A percentile compares a stretch with the other conserved stretches of the same genome.
phyloP scores from a whole-genome alignment of 2,797 vertebrate species.

The Iguana delicatissima region DNA sequence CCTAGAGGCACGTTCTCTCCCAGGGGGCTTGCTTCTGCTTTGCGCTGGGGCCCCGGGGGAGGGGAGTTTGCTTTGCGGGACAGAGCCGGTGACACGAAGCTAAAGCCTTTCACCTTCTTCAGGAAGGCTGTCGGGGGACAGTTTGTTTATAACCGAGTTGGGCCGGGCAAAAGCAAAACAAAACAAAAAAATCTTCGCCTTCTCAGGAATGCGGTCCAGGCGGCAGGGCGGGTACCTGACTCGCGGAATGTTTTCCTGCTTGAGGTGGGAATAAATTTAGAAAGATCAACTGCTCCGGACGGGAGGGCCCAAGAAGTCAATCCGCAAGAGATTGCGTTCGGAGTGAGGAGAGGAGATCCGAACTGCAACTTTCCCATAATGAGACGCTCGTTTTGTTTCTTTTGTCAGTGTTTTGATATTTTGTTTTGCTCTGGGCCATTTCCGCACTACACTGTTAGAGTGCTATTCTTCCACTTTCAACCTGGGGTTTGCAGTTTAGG shows the following conservation, averaged over 20 bases:
- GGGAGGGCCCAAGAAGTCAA: not conserved
- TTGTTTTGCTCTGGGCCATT: too few relatives aligned
- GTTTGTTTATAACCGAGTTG: not conserved
- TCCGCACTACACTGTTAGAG: too few relatives aligned
- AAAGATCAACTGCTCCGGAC: not conserved
- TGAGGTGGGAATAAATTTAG: not conserved
- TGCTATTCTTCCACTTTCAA: too few relatives aligned
- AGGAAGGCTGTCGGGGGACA: constrained; percentile 18
- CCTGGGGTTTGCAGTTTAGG: too few relatives aligned
- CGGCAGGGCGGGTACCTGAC: not conserved
- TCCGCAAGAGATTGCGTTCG: not conserved
- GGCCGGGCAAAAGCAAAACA: not conserved
- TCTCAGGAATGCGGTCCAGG: constrained; percentile 27
- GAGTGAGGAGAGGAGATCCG: too few relatives aligned
- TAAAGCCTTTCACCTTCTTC: not conserved
- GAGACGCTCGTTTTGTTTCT: too few relatives aligned
- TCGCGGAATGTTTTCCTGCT: not conserved
- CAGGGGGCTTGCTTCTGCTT: not conserved
- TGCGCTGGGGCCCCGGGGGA: too few relatives aligned
- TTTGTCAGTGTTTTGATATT: too few relatives aligned
- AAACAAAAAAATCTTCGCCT: not conserved
- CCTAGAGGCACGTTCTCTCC: too few relatives aligned
- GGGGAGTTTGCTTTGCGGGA: not conserved
- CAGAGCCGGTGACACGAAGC: not conserved
- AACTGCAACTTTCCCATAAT: not conserved